phyloP scores from a whole-genome alignment of 2,888 invertebrate species.

The Leucania comma region DNA sequence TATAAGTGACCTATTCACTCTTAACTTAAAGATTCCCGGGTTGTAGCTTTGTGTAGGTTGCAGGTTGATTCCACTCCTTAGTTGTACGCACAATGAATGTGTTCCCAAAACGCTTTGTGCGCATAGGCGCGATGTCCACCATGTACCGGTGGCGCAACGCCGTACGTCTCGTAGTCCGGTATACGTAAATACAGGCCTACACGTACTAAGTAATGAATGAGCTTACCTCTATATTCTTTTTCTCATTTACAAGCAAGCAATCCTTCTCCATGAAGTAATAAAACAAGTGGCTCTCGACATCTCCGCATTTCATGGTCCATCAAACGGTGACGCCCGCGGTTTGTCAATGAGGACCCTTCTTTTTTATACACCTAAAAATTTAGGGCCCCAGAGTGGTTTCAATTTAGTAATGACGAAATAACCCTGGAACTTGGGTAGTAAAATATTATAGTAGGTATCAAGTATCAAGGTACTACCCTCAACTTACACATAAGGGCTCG shows the following conservation, averaged over 20 bases:
- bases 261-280: conserved; percentile 11
- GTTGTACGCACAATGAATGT: too few relatives aligned
- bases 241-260: not conserved
- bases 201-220: not conserved
- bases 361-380: conserved; percentile 19
- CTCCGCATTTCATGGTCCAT: conserved; percentile 42
- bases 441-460: conserved; percentile 7
- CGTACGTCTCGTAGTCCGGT: too few relatives aligned
- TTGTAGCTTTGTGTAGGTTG: too few relatives aligned
- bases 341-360: conserved; percentile 37
- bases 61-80: too few relatives aligned
- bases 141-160: too few relatives aligned
- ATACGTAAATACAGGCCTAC: not conserved
- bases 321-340: conserved; percentile 35
- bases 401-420: conserved; percentile 21
- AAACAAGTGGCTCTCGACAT: conserved; percentile 37
- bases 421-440: not conserved
- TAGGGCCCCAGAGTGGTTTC: conserved; percentile 4
- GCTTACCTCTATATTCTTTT: too few relatives aligned
- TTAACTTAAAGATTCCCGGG: too few relatives aligned
- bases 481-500: too few relatives aligned
- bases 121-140: too few relatives aligned
- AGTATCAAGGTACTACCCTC: not conserved
- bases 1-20: too few relatives aligned
- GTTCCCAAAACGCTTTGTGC: too few relatives aligned